These are phyloP conservation scores for Hycleus cichorii DNA, from an alignment of 1,140 invertebrate genomes.

Conservation along the genomic window DNA sequence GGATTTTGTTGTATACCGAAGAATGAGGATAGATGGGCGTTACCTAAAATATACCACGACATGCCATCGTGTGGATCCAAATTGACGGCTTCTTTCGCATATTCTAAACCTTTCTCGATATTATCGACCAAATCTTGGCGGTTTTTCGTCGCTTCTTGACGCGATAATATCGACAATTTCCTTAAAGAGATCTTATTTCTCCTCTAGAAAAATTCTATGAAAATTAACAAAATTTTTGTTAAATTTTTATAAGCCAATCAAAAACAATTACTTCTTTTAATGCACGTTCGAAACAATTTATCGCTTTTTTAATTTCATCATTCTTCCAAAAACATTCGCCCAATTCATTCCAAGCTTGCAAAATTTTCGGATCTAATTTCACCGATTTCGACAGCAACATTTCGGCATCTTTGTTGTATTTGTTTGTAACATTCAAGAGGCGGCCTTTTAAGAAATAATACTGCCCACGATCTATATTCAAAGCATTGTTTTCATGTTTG, in stretches of 20 bases:
- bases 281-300: slow-evolving; percentile 78
- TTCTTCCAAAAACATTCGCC: slow-evolving; percentile 89
- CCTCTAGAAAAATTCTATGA: slow-evolving; percentile 46
- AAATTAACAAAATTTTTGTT: background rate
- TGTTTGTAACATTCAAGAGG: slow-evolving; percentile 65
- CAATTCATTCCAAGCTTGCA: slow-evolving; percentile 83
- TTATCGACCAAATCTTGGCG: slow-evolving; percentile 54
- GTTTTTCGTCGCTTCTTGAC: slow-evolving; percentile 54
- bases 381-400: slow-evolving; percentile 73
- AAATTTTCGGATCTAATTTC: slow-evolving; percentile 73
- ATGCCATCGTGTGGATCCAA: slow-evolving; percentile 74
- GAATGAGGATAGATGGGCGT: slow-evolving; percentile 77
- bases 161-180: slow-evolving; percentile 75
- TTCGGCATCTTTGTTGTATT: slow-evolving; percentile 61
- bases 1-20: slow-evolving; percentile 71
- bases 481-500: slow-evolving; percentile 47
- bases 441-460: slow-evolving; percentile 71
- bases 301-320: slow-evolving; percentile 70
- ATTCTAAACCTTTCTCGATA: slow-evolving; percentile 65
- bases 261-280: slow-evolving; percentile 61
- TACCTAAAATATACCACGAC: slow-evolving; percentile 80
- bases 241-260: slow-evolving; percentile 1
- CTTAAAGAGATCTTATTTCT: slow-evolving; percentile 72
- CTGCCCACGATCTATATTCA: slow-evolving; percentile 52
- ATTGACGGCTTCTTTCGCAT: slow-evolving; percentile 77